Base-by-base conservation (phyloP, 2,113 vertebrate species). In the Nyctereutes procyonoides region DNA sequence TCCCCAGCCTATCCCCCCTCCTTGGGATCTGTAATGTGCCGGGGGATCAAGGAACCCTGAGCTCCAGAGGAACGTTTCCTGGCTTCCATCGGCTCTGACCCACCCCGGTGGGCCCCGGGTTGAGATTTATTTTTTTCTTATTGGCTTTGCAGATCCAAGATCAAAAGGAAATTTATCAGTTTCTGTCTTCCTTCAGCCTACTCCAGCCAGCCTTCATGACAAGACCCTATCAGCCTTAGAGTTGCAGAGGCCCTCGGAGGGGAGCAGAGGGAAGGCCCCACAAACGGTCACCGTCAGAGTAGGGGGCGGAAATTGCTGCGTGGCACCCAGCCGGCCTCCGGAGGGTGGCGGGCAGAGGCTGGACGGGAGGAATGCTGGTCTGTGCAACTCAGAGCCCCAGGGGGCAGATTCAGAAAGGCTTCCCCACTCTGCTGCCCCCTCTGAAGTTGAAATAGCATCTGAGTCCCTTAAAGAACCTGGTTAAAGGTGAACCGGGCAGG, bases 101-200 rank as follows among this genome's bases (percentile, higher is more conserved):
- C 17, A 35, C 28, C 43, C 82, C 65, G 35, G 95, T 96, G 93
- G 93, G 96, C 77, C 93, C 90, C 81, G 92, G 97, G 95, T 56
- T 98, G 94, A 90, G 67, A 89, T 77, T 86, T 97, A 97, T 97
- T 98, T 95, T 69, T 97, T 95, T 94, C 95, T 62, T 97, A 98
- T 97, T 96, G 88, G 93, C 97, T 98, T 95, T 98, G 97, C 97
- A 97, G 89, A 85, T 51, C 85, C 4, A 5, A 99, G 98, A 99
- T 99, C 99, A 99, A 99, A 99, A 98, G 99, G 88, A 96, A 98
- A 98, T 96, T 98, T 99, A 99, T 99, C 98, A 98, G 98, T 98
- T 98, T 98, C 98, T 99, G 98, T 98, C 98, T 99, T 98, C 94
- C 98, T 98, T 98, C 98, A 98, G 97, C 97, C 90, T 93, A 85